phyloP scores from a whole-genome alignment of 2,113 vertebrate genomes.

The Scomber scombrus region DNA sequence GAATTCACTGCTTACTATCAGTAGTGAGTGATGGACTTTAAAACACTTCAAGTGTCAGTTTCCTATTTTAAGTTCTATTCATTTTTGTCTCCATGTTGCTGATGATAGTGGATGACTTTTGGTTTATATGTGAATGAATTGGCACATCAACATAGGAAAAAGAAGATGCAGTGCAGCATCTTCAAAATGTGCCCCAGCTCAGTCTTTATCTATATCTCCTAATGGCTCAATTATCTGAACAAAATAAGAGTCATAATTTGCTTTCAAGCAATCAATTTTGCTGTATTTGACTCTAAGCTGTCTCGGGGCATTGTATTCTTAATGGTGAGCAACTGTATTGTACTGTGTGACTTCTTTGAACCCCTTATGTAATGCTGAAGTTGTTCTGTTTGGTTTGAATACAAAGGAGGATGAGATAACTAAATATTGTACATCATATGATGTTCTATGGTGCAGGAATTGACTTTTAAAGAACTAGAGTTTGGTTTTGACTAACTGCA shows the following conservation, averaged over 20 bases:
- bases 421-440: neutral
- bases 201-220: conserved; percentile 22
- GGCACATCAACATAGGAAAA: neutral
- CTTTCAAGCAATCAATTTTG: conserved; percentile 59
- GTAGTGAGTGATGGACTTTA: neutral
- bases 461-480: conserved; percentile 6
- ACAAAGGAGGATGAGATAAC: neutral
- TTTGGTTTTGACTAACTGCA: neutral
- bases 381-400: neutral
- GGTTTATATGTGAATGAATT: neutral
- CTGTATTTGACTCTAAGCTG: conserved; percentile 40
- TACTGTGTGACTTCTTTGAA: conserved; percentile 12
- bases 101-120: neutral
- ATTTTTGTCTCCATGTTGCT: conserved; percentile 10
- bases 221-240: conserved; percentile 68
- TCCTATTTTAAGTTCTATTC: conserved; percentile 9
- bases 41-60: conserved; percentile 26
- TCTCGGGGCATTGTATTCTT: conserved; percentile 45
- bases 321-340: conserved; percentile 52
- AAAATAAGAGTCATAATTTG: conserved; percentile 47
- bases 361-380: conserved; percentile 5
- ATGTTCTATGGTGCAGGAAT: neutral
- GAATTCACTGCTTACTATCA: conserved; percentile 15
- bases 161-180: conserved; percentile 12
- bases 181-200: conserved; percentile 32